Evolutionary conservation across 2,113 vertebrate species (phyloP), one percentile per base, ranked within the genome.

Genomic region (Seriola quinqueradiata): DNA sequence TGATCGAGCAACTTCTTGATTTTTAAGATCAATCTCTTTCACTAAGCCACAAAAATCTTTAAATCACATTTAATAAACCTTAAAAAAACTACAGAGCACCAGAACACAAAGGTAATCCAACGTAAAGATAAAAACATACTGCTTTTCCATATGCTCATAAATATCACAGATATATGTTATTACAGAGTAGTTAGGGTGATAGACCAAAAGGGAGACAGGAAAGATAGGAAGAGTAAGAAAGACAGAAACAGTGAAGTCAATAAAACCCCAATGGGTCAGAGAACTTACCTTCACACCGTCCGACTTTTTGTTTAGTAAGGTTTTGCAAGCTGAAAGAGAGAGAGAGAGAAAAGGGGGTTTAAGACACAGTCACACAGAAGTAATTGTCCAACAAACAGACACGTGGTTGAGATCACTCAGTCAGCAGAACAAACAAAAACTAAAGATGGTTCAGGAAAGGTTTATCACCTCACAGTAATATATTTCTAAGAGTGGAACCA

Each of bases 221-320:
- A 74, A 77, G 61, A 66, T 5, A 74, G 46, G 8, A 65, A 73
- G 69, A 64, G 70, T 17, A 63, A 52, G n/a, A 10, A 60, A 54
- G 42, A 73, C 23, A 70, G 50, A 64, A n/a, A 77, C 11, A 58
- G 44, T 65, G 10, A 34, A 46, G 7, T 59, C 4, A 65, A 28
- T 17, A 69, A 85, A 79, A 89, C 69, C 85, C 61, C 79, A 0
- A 9, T 0, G 61, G 70, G 66, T 81, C 40, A 23, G 60, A 72
- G 23, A 52, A 77, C 93, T 94, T 96, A 99, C 98, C 98, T 99
- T 99, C 83, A 99, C 98, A 9, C 98, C 98, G 19, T 99, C 98
- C 3, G 98, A 96, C 90, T 99, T 99, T 95, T 99, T 99, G 95
- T 99, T 99, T 93, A 99, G 89, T 88, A 99, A 95, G 87, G 97